Evolutionary conservation across 2,113 vertebrate species (phyloP).

Genomic region (Leptosomus discolor): DNA sequence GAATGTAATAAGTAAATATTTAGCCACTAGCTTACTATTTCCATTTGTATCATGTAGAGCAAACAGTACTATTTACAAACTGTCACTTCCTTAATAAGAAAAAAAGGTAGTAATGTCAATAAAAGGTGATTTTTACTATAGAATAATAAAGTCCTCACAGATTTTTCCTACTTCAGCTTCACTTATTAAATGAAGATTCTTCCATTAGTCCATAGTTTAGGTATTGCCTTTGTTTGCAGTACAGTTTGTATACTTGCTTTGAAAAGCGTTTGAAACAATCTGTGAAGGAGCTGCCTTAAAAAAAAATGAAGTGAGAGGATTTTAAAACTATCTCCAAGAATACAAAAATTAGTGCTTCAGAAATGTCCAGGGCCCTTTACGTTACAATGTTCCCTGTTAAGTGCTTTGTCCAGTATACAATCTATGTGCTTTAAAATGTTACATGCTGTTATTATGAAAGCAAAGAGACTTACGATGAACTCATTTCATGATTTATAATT

Average conservation of each 20-base stretch:
- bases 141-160: not conserved
- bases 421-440: conserved; percentile 1
- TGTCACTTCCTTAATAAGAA: conserved; percentile 30
- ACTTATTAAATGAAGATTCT: not conserved
- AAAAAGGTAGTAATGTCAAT: not conserved
- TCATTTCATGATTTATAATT: conserved; percentile 15
- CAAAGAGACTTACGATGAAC: not conserved
- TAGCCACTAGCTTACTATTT: conserved; percentile 37
- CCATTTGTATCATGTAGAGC: not conserved
- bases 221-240: not conserved
- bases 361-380: not conserved
- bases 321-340: not conserved
- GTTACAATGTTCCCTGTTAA: not conserved
- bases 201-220: not conserved
- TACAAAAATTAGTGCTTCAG: not conserved
- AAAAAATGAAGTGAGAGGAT: not conserved
- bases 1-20: conserved; percentile 63
- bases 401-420: not conserved
- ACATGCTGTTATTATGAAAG: not conserved
- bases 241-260: not conserved
- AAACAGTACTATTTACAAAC: conserved; percentile 10
- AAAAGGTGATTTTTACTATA: conserved; percentile 2
- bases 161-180: not conserved
- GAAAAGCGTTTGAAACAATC: not conserved
- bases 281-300: not conserved